Evolutionary conservation across 2,797 vertebrate species (phyloP).

Genomic region (Pygocentrus nattereri): DNA sequence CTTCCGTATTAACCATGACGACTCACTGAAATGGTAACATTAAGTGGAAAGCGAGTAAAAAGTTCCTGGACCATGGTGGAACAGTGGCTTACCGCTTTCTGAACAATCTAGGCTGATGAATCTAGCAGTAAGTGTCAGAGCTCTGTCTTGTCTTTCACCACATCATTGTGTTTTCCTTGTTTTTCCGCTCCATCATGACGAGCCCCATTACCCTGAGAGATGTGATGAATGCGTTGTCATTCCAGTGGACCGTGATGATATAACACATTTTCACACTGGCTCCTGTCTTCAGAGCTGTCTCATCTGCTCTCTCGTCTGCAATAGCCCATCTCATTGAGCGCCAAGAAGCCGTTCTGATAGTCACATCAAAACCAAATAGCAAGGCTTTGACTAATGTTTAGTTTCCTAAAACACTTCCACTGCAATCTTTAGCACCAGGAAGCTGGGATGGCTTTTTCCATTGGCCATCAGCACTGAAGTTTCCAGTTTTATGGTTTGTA

Average conservation of each 20-base stretch:
- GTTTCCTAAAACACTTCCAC: too few species aligned
- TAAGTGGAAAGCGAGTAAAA: conserved; percentile 16
- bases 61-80: neutral
- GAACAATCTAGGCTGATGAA: conserved; percentile 11
- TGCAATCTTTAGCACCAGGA: too few species aligned
- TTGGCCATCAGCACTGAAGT: too few species aligned
- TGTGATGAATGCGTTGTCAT: neutral
- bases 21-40: neutral
- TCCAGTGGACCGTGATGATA: neutral
- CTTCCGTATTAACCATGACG: neutral
- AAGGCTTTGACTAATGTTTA: too few species aligned
- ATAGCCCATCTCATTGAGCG: too few species aligned
- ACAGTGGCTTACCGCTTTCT: conserved; percentile 5
- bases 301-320: too few species aligned
- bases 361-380: too few species aligned
- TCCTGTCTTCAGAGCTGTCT: neutral
- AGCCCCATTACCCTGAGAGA: neutral
- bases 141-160: neutral
- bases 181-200: neutral
- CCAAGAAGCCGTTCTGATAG: too few species aligned
- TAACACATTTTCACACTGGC: neutral
- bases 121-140: neutral
- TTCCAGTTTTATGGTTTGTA: too few species aligned
- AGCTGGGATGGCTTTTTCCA: too few species aligned
- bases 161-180: neutral